These are phyloP conservation scores for Ptychochromis oligacanthus DNA, from an alignment of 2,113 vertebrate species.

Conservation along the genomic window DNA sequence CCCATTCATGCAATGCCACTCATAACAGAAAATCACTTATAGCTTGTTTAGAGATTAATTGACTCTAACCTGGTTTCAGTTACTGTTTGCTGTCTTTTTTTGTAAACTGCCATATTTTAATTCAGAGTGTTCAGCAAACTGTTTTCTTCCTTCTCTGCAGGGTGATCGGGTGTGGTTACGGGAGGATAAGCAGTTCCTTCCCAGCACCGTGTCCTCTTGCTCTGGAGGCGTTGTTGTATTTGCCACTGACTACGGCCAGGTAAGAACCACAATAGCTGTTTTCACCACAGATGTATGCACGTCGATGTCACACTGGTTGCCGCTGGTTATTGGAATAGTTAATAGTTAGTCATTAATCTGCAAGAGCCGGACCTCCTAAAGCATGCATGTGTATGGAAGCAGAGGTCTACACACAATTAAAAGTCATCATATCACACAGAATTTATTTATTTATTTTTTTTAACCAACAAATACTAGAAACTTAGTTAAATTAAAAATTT, in stretches of 20 bases:
- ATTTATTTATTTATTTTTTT: no score
- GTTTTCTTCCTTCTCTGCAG: constrained; percentile 71
- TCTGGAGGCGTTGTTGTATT: constrained; percentile 90
- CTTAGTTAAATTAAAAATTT: no score
- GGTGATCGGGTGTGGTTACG: constrained; percentile 92
- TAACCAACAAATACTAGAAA: no score
- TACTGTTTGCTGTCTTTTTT: no score
- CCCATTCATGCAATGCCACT: not conserved
- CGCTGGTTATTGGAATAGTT: no score
- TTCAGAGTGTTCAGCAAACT: not conserved
- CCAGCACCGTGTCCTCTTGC: constrained; percentile 92
- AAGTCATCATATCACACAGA: no score
- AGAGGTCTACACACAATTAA: no score
- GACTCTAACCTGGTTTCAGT: no score
- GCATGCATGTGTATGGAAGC: no score
- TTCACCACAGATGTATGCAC: rapidly evolving
- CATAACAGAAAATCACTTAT: not conserved
- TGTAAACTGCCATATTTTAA: not conserved
- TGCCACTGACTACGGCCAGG: constrained; percentile 87
- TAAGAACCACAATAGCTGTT: not conserved
- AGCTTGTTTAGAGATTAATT: rapidly evolving
- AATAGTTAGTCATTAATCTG: no score
- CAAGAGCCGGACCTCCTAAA: no score
- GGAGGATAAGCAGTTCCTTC: constrained; percentile 91
- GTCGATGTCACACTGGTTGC: no score